Percentiles rank a stretch among this genome's conserved stretches.
phyloP scores from a whole-genome alignment of 2,888 invertebrate species.

The Polymixis flavicincta region DNA sequence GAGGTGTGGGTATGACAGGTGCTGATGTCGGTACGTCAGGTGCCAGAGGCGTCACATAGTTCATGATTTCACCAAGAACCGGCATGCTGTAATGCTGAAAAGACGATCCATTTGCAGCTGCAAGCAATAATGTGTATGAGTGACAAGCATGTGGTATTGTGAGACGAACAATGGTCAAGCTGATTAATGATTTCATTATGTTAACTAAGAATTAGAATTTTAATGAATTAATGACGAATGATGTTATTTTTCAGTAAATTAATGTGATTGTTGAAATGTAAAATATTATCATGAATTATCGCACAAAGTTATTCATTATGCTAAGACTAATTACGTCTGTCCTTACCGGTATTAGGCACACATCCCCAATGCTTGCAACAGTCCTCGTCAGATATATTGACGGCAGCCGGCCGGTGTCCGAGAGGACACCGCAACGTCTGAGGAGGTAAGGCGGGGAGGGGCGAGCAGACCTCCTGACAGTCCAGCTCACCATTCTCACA shows the following conservation, averaged over 20 bases:
- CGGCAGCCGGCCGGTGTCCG: conserved; percentile 91
- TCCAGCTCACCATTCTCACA: conserved; percentile 97
- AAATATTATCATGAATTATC: conserved; percentile 12
- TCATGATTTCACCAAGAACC: conserved; percentile 70
- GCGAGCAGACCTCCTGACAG: conserved; percentile 95
- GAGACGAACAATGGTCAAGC: conserved; percentile 37
- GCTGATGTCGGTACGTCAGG: conserved; percentile 69
- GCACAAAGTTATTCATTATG: background rate
- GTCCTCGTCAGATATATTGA: conserved; percentile 93
- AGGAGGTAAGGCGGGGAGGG: conserved; percentile 94
- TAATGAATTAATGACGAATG: conserved; percentile 24
- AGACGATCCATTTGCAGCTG: conserved; percentile 81
- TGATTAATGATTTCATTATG: conserved; percentile 21
- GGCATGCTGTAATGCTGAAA: conserved; percentile 74
- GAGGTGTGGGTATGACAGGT: conserved; percentile 71
- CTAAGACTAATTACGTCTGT: background rate
- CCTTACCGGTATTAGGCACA: conserved; percentile 80
- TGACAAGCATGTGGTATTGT: conserved; percentile 71
- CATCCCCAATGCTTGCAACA: conserved; percentile 96
- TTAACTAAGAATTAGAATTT: background rate
- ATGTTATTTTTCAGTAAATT: conserved; percentile 17
- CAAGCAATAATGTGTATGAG: conserved; percentile 83
- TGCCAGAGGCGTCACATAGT: conserved; percentile 80
- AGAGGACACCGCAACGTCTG: conserved; percentile 93
- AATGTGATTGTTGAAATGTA: conserved; percentile 19